These are phyloP conservation scores for Coranthus polyacanthus DNA, from an alignment of 2,797 vertebrate genomes.

Conservation along the genomic window DNA sequence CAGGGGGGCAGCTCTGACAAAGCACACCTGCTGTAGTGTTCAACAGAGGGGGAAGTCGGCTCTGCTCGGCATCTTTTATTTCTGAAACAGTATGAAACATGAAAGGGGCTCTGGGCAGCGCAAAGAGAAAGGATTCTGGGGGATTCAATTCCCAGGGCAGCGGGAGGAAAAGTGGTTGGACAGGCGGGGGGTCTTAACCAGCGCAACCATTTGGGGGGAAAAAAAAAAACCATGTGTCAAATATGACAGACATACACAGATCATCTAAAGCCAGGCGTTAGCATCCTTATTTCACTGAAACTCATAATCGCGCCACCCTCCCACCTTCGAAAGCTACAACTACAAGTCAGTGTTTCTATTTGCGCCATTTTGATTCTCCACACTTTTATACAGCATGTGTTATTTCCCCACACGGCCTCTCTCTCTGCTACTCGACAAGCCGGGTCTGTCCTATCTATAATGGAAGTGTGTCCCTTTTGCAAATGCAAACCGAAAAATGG, in stretches of 20 bases:
- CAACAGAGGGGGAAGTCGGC: not conserved
- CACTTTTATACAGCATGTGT: slow-evolving; percentile 13
- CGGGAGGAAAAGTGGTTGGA: too few relatives aligned
- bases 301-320: too few relatives aligned
- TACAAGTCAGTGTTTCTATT: not conserved
- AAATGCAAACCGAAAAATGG: slow-evolving; percentile 23
- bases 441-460: slow-evolving; percentile 27
- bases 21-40: not conserved
- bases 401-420: slow-evolving; percentile 12
- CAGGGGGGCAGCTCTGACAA: not conserved
- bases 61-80: slow-evolving; percentile 17
- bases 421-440: slow-evolving; percentile 34
- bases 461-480: slow-evolving; percentile 30
- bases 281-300: too few relatives aligned
- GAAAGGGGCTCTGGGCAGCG: too few relatives aligned
- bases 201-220: slow-evolving; percentile 23
- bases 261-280: too few relatives aligned
- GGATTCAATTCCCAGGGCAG: slow-evolving; percentile 45
- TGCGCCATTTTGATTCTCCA: slow-evolving; percentile 7
- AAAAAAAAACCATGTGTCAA: slow-evolving; percentile 44
- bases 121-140: slow-evolving; percentile 24
- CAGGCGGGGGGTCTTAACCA: slow-evolving; percentile 51
- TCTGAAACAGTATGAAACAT: slow-evolving; percentile 17
- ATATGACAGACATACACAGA: too few relatives aligned
- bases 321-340: not conserved